Conservation (phyloP, 2,888 invertebrate species). For the Mayetiola destructor region DNA sequence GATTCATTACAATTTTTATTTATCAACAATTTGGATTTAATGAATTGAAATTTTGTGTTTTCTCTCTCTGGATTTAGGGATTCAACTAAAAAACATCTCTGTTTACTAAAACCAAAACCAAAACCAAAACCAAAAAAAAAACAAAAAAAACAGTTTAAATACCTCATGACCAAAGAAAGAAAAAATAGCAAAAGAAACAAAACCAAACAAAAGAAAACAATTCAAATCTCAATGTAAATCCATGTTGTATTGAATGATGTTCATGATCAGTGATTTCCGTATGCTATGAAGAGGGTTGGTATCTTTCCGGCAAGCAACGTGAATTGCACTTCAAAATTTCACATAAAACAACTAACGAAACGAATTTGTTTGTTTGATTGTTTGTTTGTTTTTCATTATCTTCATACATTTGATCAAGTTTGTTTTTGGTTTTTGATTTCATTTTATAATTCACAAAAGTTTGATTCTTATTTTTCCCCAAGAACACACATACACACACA, state of each 20-base stretch:
- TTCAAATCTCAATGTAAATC: too few relatives aligned
- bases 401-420: too few relatives aligned
- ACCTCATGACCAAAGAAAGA: neutral
- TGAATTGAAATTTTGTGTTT: too few relatives aligned
- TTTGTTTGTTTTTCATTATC: neutral
- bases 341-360: slow-evolving; percentile 2
- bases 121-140: neutral
- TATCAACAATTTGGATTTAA: too few relatives aligned
- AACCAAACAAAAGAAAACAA: neutral
- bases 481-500: neutral
- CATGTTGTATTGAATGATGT: too few relatives aligned
- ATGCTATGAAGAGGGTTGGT: slow-evolving; percentile 5
- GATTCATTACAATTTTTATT: too few relatives aligned
- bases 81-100: slow-evolving; percentile 11
- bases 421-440: neutral
- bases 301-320: slow-evolving; percentile 2
- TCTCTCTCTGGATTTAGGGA: neutral
- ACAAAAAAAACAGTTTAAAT: neutral
- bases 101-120: too few relatives aligned
- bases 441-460: neutral
- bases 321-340: too few relatives aligned
- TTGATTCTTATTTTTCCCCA: neutral
- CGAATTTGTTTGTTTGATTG: neutral
- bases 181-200: neutral
- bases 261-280: slow-evolving; percentile 2